Evolutionary conservation across 2,888 invertebrate genomes (phyloP), one percentile per base, ranked within the genome.

Genomic region (Phaonia tiefii): DNA sequence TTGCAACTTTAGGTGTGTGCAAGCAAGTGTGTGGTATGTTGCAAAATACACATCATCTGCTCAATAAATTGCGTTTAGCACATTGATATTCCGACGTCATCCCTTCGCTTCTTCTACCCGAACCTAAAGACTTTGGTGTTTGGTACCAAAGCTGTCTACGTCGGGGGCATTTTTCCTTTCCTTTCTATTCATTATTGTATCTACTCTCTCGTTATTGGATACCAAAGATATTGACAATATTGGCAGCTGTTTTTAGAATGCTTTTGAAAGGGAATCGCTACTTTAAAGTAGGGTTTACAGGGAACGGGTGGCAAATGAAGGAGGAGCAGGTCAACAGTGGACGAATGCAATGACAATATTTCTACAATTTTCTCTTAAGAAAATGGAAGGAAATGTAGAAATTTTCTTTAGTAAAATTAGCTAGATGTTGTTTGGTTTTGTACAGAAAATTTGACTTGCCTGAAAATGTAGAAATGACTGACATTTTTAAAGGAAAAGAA

Each of bases 1-100:
- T 31, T 5, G 8, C 31, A 31, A 20, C n/a, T 65, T 22, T 58
- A 5, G n/a, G 65, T 65, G n/a, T 15, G 65, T 65, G 20, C n/a
- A 13, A 7, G 11, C 15, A n/a, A 22, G 7, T 42, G 37, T 54
- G 66, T 60, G n/a, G 42, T 65, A 44, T 76, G n/a, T 65, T 65
- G 44, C 80, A 75, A 79, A 79, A 79, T 72, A 72, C 71, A 60
- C 60, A 75, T 79, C 75, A 75, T 79, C 71, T 80, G 76, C 69
- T 80, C 51, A 76, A 80, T 80, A 77, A 74, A 80, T 80, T 80
- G 76, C 77, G 56, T 80, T 76, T 80, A 73, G 31, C 65, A 51
- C 31, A 31, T 31, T 75, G 31, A 60, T n/a, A 54, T 75, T 65
- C 54, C 46, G 39, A 49, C 54, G 46, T 73, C n/a, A n/a, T n/a